Conservation (phyloP, 2,797 vertebrate genomes). For the Gallinago stenura region DNA sequence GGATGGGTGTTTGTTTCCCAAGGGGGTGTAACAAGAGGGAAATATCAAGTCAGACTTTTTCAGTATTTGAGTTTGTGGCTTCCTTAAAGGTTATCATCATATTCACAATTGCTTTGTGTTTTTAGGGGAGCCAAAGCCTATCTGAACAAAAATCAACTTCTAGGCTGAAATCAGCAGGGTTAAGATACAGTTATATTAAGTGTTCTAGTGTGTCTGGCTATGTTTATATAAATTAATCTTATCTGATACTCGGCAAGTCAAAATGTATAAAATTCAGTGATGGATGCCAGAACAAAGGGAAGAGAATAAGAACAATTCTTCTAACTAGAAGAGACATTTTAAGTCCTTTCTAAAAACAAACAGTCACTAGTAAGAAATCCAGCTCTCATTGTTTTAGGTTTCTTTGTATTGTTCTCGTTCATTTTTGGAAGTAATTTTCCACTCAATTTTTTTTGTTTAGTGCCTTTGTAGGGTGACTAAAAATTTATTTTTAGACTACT, state of each 20-base stretch:
- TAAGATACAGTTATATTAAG: conserved; percentile 51
- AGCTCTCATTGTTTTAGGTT: conserved; percentile 23
- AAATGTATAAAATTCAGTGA: conserved; percentile 36
- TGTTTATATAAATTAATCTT: conserved; percentile 47
- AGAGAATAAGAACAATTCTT: not conserved
- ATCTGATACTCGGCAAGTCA: conserved; percentile 26
- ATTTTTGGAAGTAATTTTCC: conserved; percentile 24
- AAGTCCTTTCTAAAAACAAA: conserved; percentile 66
- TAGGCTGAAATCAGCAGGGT: conserved; percentile 46
- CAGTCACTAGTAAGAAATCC: conserved; percentile 26
- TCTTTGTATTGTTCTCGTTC: not conserved
- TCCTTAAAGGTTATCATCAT: conserved; percentile 12
- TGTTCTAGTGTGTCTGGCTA: conserved; percentile 5
- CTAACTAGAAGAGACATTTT: conserved; percentile 22
- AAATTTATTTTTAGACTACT: not conserved
- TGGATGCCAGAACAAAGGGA: not conserved
- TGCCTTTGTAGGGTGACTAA: not conserved
- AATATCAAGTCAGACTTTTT: conserved; percentile 9
- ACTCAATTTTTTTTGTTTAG: not conserved
- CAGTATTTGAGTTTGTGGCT: not conserved
- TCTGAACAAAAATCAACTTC: conserved; percentile 10
- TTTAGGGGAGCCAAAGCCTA: not conserved
- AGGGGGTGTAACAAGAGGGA: not conserved
- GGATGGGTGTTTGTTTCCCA: conserved; percentile 30
- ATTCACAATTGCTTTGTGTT: conserved; percentile 6